Conservation (phyloP, 1,140 invertebrate genomes). For the Halyomorpha halys region DNA sequence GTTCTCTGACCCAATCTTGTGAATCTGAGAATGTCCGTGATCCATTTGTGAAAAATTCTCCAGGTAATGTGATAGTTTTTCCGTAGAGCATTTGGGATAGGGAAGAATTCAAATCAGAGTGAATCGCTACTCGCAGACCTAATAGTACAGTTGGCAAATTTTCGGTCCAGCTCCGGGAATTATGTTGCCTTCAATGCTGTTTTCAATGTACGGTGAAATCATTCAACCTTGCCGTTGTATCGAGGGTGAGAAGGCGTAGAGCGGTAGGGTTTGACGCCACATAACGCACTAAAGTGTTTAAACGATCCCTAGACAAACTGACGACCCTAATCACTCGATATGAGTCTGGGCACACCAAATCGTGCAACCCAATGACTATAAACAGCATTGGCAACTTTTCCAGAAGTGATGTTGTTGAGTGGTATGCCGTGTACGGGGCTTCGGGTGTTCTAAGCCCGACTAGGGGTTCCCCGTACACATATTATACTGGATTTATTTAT, state of each 20-base stretch:
- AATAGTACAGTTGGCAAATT: conserved; percentile 33
- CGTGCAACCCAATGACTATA: too few species aligned
- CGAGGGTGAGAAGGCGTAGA: conserved; percentile 15
- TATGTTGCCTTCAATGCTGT: conserved; percentile 32
- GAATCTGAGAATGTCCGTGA: background rate
- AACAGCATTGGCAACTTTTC: too few species aligned
- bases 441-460: too few species aligned
- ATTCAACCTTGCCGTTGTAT: conserved; percentile 35
- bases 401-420: too few species aligned
- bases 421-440: too few species aligned
- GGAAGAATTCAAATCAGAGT: conserved; percentile 16
- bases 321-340: background rate
- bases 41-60: too few species aligned
- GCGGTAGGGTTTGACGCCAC: too few species aligned
- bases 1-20: background rate
- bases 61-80: conserved; percentile 12
- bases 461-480: too few species aligned
- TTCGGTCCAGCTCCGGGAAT: conserved; percentile 27
- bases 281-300: background rate
- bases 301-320: too few species aligned
- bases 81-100: conserved; percentile 25
- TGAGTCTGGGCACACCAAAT: background rate
- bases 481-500: too few species aligned
- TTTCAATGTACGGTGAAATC: conserved; percentile 38
- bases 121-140: conserved; percentile 29